phyloP scores from a whole-genome alignment of 2,113 vertebrate species.

The Microtus oregoni region DNA sequence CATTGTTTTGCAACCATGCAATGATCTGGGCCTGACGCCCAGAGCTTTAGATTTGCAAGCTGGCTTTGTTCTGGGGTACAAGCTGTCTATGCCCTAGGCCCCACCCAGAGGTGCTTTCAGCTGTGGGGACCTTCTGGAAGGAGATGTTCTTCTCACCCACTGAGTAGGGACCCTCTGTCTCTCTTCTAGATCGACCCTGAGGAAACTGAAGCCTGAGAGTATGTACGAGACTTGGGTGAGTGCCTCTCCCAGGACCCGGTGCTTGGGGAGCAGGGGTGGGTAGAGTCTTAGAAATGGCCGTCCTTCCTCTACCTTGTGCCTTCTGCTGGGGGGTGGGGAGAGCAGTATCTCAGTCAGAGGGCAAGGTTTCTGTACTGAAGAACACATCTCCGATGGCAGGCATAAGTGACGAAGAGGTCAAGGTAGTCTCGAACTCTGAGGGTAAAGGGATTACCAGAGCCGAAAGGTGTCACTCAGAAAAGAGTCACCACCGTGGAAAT shows the following conservation, averaged over 20 bases:
- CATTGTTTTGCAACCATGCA: background rate
- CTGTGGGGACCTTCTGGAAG: background rate
- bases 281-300: background rate
- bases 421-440: background rate
- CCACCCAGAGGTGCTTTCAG: conserved; percentile 22
- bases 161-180: background rate
- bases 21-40: conserved; percentile 10
- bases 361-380: background rate
- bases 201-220: conserved; percentile 94
- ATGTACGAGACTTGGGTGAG: conserved; percentile 97
- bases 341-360: background rate
- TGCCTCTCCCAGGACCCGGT: background rate
- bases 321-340: background rate
- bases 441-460: background rate
- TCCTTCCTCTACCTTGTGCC: background rate
- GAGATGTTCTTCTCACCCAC: background rate
- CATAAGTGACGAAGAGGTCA: background rate
- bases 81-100: conserved; percentile 37
- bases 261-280: background rate
- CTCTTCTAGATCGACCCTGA: conserved; percentile 90
- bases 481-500: background rate
- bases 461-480: background rate
- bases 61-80: conserved; percentile 42
- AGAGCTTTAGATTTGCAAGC: conserved; percentile 38
- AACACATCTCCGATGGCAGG: background rate